Percentiles rank a stretch among this genome's conserved stretches.
These are phyloP conservation scores for Corythornis vintsioides DNA, from an alignment of 2,113 vertebrate genomes.

Conservation along the genomic window DNA sequence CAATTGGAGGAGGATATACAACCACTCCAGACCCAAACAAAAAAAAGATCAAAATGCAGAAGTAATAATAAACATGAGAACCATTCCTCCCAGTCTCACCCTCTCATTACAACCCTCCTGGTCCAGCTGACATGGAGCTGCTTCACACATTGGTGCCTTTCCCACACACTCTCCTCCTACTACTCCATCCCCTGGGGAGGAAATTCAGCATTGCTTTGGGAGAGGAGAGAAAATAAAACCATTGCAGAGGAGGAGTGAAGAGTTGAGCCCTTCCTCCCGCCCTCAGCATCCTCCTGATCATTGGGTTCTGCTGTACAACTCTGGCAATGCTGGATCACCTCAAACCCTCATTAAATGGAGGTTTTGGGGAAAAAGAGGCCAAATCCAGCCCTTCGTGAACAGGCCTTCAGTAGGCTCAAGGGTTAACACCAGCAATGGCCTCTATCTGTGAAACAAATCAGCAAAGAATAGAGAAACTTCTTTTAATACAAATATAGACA, in stretches of 20 bases:
- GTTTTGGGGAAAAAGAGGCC: not conserved
- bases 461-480: not conserved
- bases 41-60: conserved; percentile 2
- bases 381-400: rapidly evolving
- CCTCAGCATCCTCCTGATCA: not conserved
- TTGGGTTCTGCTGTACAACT: not conserved
- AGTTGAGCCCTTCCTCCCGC: not conserved
- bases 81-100: not conserved
- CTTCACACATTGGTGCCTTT: not conserved
- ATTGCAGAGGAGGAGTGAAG: not conserved
- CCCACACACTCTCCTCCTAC: conserved; percentile 36
- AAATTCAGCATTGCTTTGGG: not conserved
- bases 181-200: not conserved
- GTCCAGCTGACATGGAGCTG: not conserved
- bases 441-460: not conserved
- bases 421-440: not conserved
- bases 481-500: not conserved
- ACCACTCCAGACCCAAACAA: not conserved
- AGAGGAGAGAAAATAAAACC: not conserved
- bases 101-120: not conserved
- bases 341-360: not conserved
- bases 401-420: not conserved
- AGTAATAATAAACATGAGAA: not conserved
- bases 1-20: not conserved
- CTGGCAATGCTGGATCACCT: not conserved